Evolutionary conservation across 2,113 vertebrate species (phyloP), one percentile per base, ranked within the genome.

Genomic region (Etheostoma cragini): DNA sequence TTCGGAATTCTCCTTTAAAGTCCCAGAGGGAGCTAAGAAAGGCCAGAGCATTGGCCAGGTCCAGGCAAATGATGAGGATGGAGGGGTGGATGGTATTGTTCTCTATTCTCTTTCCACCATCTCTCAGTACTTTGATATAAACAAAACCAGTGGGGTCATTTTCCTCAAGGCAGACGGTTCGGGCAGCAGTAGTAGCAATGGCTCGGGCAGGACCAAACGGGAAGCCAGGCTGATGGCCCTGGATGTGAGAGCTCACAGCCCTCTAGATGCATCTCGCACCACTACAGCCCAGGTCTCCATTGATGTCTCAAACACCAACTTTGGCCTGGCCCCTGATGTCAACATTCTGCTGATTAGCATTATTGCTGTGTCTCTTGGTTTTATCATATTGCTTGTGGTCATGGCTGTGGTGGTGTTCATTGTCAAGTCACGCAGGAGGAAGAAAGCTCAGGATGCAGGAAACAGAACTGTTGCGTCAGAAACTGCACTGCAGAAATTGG

Each of bases 111-210:
- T 99, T 61, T 87, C 95, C 6, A 90, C 94, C 38, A 93, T 87
- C 7, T 99, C 98, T 0, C 97, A 96, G 0, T 99, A 96, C 90
- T 99, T 99, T 54, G 96, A 95, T n/a, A 92, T 99, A 78, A 99
- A 99, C 86, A 96, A 96, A 85, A 99, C 97, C 50, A 98, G 96
- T 0, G 98, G 98, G 10, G 94, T 94, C 53, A 83, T 99, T 74
- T 97, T 96, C 90, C 93, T 99, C 30, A 97, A 96, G 3, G 71
- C 97, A 87, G 98, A 99, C 86, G 94, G 96, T 83, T 96, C 94
- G 49, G 94, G 95, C 6, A 96, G 96, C 24, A 92, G 95, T 3
- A 94, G 96, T n/a, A 91, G 91, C 60, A 92, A 95, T 0, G 87
- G 93, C 2, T 90, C 92, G 0, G 94, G 95, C 14, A 93, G 93